Base-by-base conservation (phyloP, 2,888 invertebrate species). In the Eilema caniola region DNA sequence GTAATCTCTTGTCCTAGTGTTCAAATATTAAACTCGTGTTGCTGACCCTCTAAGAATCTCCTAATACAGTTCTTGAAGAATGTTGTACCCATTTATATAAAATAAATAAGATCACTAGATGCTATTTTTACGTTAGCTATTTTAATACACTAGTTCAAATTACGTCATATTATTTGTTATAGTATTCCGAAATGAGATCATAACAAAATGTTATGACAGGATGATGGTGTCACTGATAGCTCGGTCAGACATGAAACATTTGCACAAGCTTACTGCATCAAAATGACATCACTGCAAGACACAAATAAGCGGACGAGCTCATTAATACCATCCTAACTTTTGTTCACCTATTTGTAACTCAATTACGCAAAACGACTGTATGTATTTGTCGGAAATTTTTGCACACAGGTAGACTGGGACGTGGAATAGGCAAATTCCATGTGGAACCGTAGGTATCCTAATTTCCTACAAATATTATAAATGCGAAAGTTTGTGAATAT, bases 181-280 rank as follows among this genome's bases (percentile, higher is more conserved):
- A 66, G 16, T 66, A 41, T 20, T 60, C 41, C 8, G 28, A 25
- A 16, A 41, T 66, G 66, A 66, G 60, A 60, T 66, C 66, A 66
- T 14, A 23, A 59, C 10, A 41, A 25, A 24, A 24, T 37, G 24
- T 41, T 41, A 25, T 37, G 41, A 62, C 62, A 62, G 62, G 41
- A 62, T n/a, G 24, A 4, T 53, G 20, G 37, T 10, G 14, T 41
- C 62, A 41, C 62, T 25, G 11, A 53, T 28, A 25, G 25, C 11
- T 64, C 25, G 60, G 28, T 60, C 11, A 63, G 24, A 24, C 33
- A 25, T 25, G 25, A 63, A 41, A 20, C 47, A 47, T 25, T 53
- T 31, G 28, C 33, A 61, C 61, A 33, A 33, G 31, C 28, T 61
- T 20, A 53, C 10, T n/a, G 20, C 2, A n/a, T 10, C 10, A 61